A percentile compares a stretch with the other conserved stretches of the same genome.
Evolutionary conservation across 1,140 invertebrate genomes (phyloP).

Genomic region (Hormaphis cornu): DNA sequence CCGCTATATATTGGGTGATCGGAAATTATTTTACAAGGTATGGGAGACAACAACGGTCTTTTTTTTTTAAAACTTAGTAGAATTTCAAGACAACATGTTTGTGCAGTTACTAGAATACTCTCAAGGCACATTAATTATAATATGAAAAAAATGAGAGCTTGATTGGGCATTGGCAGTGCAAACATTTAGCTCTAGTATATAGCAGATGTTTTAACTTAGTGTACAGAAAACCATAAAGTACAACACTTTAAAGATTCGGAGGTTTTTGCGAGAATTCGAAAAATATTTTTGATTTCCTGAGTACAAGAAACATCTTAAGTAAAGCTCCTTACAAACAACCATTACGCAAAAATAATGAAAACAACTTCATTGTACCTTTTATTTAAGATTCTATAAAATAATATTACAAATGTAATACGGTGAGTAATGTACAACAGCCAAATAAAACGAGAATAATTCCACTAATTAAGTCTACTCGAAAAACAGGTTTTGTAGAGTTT

Average conservation of each 20-base stretch:
- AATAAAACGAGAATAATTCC: background rate
- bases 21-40: background rate
- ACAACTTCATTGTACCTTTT: too few species aligned
- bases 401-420: too few species aligned
- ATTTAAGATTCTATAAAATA: too few species aligned
- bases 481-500: background rate
- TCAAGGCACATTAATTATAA: background rate
- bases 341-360: background rate
- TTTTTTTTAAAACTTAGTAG: too few species aligned
- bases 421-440: background rate
- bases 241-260: background rate
- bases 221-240: background rate
- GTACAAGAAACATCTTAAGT: background rate
- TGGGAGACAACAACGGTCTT: too few species aligned
- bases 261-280: background rate
- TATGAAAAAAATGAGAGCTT: background rate
- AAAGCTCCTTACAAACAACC: background rate
- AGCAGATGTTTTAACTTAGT: background rate
- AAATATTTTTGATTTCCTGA: background rate
- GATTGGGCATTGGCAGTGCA: background rate
- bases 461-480: background rate
- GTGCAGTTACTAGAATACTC: background rate
- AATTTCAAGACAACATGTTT: background rate
- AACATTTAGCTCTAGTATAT: background rate
- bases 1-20: background rate